Base-by-base conservation (phyloP, 92 coral and sea anemone genomes). In the Actinostola sp. region DNA sequence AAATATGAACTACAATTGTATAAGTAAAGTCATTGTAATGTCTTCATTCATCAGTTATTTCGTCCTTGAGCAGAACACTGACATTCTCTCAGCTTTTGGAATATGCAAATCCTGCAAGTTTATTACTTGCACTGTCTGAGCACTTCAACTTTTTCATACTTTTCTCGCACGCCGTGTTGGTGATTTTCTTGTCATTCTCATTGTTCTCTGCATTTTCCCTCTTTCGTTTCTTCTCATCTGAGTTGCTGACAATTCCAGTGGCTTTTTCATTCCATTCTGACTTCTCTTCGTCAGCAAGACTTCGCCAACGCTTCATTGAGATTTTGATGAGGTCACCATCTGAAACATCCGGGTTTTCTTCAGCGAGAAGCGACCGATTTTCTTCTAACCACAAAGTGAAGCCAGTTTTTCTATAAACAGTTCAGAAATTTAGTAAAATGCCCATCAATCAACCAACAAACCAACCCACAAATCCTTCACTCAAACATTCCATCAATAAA, bases 91-190 rank as follows among this genome's bases (percentile, higher is more conserved):
- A 80, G 23, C 35, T 84, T 56, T 89, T 89, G 33, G 76, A 79
- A 32, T 87, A 93, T 28, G 83, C 92, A 66, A 93, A 93, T 13
- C 98, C 97, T n/a, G 97, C 89, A 42, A 93, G 78, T 62, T 88
- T 91, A 33, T 90, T 36, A 39, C 66, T 73, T 30, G 88, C 69
- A 35, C 67, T 71, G 12, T 70, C 77, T 26, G 62, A 71, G 1
- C 66, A 32, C 42, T 80, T 80, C 31, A 86, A 59, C 50, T 80
- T 80, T 63, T 86, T 86, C 33, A 77, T 23, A 50, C 33, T 75
- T 16, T 82, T 90, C 26, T 76, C 87, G n/a, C 77, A 66, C 62
- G 73, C 83, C 28, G 67, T 66, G 14, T 49, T 61, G 12, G 78
- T 68, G 17, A 42, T 46, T 48, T 21, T 80, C 19, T 70, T 72